A percentile compares a stretch with the other conserved stretches of the same genome.
Evolutionary conservation across 2,888 invertebrate species (phyloP).

Genomic region (Drosophila kambysellisi): DNA sequence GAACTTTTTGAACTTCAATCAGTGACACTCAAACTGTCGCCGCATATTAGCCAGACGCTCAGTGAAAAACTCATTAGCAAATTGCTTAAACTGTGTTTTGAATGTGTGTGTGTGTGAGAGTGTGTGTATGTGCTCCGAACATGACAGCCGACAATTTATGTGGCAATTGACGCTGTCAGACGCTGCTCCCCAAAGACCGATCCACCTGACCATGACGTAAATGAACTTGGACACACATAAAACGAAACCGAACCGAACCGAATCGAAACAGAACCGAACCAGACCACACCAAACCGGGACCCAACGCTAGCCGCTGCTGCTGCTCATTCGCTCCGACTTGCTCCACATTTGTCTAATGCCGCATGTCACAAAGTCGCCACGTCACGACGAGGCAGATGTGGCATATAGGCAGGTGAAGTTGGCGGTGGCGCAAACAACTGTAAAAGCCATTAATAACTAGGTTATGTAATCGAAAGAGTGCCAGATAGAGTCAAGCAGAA

Average conservation of each 20-base stretch:
- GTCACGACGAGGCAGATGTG: slow-evolving; percentile 54
- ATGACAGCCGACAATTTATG: slow-evolving; percentile 63
- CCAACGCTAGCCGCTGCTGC: not conserved
- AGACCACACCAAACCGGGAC: not conserved
- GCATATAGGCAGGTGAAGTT: slow-evolving; percentile 17
- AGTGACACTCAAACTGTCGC: slow-evolving; percentile 51
- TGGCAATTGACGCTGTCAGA: slow-evolving; percentile 63
- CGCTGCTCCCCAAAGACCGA: slow-evolving; percentile 45
- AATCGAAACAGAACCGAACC: slow-evolving; percentile 2
- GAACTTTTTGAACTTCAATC: slow-evolving; percentile 68
- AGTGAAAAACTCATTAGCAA: slow-evolving; percentile 74
- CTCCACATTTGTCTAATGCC: slow-evolving; percentile 64
- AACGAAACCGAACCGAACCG: slow-evolving; percentile 8
- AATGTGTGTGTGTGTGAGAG: too few relatives aligned
- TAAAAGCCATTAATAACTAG: slow-evolving; percentile 72
- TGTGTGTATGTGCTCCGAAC: slow-evolving; percentile 21
- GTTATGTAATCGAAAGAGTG: slow-evolving; percentile 66
- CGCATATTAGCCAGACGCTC: slow-evolving; percentile 22
- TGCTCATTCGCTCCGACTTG: slow-evolving; percentile 31
- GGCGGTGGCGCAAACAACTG: slow-evolving; percentile 9
- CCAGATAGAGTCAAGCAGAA: slow-evolving; percentile 7
- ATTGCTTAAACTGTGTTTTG: slow-evolving; percentile 56
- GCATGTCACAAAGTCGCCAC: slow-evolving; percentile 73
- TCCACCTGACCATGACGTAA: slow-evolving; percentile 73
- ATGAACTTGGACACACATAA: slow-evolving; percentile 51